Evolutionary conservation across 2,888 invertebrate genomes (phyloP).

Genomic region (Cosmia pyralina): DNA sequence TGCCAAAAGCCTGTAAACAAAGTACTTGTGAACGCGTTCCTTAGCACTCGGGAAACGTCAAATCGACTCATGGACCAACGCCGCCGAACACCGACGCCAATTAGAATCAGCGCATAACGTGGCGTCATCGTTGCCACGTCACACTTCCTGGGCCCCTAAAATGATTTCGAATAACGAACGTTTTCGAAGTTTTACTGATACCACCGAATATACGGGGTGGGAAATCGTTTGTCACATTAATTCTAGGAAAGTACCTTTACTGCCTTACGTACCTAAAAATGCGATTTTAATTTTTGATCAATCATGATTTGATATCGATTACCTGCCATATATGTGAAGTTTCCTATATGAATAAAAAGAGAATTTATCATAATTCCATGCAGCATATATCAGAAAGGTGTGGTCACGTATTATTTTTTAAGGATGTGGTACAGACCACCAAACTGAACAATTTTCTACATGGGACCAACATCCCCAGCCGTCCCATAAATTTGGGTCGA

Average conservation of each 20-base stretch:
- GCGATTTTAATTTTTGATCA: neutral
- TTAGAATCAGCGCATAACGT: conserved; percentile 77
- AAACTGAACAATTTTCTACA: no score
- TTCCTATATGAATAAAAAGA: no score
- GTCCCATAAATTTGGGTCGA: no score
- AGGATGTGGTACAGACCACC: no score
- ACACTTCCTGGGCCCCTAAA: conserved; percentile 62
- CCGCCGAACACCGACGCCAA: conserved; percentile 82
- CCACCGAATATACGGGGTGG: no score
- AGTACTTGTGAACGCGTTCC: conserved; percentile 70
- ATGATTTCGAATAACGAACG: conserved; percentile 41
- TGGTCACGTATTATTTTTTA: neutral
- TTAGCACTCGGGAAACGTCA: conserved; percentile 64
- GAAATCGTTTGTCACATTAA: neutral
- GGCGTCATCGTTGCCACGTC: conserved; percentile 72
- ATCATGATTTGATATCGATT: neutral
- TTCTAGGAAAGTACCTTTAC: neutral
- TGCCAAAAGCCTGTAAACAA: conserved; percentile 68
- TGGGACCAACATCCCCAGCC: no score
- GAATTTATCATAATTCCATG: neutral
- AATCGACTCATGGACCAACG: conserved; percentile 75
- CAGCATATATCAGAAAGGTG: neutral
- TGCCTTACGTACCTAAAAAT: neutral
- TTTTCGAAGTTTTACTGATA: neutral
- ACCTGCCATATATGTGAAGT: neutral